Conservation (phyloP, 1,140 invertebrate species). For the Drosophila pectinifera region DNA sequence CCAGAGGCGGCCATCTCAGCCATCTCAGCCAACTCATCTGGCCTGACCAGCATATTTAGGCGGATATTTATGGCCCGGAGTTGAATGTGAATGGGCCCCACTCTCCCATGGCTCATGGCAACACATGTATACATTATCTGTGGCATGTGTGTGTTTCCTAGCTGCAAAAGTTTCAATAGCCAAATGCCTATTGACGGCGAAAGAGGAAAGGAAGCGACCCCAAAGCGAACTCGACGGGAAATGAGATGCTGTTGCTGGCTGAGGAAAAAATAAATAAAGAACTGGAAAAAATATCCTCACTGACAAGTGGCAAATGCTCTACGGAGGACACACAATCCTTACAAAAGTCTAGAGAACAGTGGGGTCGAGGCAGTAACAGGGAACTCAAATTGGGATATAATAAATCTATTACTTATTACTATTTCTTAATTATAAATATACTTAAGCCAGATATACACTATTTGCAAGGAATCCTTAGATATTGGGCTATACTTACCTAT, state of each 20-base stretch:
- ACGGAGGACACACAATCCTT: constrained; percentile 33
- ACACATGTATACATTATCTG: constrained; percentile 34
- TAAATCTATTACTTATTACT: too few species aligned
- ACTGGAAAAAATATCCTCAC: constrained; percentile 20
- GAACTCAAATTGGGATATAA: too few species aligned
- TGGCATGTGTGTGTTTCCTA: constrained; percentile 21
- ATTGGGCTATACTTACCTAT: too few species aligned
- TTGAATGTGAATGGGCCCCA: constrained; percentile 28
- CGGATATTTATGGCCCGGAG: constrained; percentile 78
- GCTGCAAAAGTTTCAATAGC: constrained; percentile 67
- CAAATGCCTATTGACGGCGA: constrained; percentile 75
- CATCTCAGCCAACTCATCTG: constrained; percentile 46
- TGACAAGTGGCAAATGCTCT: constrained; percentile 71
- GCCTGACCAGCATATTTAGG: constrained; percentile 79
- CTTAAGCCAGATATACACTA: too few species aligned
- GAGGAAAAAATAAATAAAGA: constrained; percentile 7
- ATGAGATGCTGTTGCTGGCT: constrained; percentile 58
- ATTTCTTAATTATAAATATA: too few species aligned
- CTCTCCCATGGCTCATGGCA: too few species aligned
- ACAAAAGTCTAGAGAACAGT: constrained; percentile 48
- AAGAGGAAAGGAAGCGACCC: constrained; percentile 31
- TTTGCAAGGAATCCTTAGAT: too few species aligned
- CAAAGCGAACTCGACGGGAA: constrained; percentile 68
- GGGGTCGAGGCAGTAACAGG: not conserved
- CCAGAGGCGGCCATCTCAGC: constrained; percentile 56